phyloP scores from a whole-genome alignment of 2,888 invertebrate genomes.

The Ectemnius cavifrons region DNA sequence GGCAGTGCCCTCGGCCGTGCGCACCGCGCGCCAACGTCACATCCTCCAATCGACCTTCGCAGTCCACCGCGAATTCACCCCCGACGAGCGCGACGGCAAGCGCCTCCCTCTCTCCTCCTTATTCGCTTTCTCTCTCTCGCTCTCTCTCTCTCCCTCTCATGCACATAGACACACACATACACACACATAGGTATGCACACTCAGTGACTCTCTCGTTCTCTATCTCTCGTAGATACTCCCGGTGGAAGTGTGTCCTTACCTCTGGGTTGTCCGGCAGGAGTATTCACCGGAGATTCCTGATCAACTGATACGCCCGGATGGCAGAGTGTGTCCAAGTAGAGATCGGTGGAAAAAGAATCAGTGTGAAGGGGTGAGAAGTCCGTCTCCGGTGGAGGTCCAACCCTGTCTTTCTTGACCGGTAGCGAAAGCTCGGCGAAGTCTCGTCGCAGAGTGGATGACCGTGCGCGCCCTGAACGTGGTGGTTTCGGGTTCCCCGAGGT shows the following conservation, averaged over 20 bases:
- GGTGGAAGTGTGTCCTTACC: background rate
- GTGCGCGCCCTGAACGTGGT: slow-evolving; percentile 1
- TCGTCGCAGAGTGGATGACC: slow-evolving; percentile 6
- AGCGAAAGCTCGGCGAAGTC: background rate
- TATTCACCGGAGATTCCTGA: background rate
- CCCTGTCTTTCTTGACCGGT: background rate
- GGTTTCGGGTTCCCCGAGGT: slow-evolving; percentile 10
- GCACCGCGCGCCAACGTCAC: slow-evolving; percentile 7
- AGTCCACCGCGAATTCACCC: slow-evolving; percentile 32
- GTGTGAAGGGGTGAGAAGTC: too few relatives aligned
- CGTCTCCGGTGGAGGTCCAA: too few relatives aligned
- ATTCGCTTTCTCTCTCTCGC: background rate
- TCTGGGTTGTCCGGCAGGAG: slow-evolving; percentile 1
- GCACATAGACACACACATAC: too few relatives aligned
- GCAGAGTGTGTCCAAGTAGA: background rate
- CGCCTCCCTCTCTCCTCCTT: slow-evolving; percentile 1
- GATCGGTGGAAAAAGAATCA: too few relatives aligned
- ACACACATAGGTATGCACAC: too few relatives aligned
- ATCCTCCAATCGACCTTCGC: slow-evolving; percentile 16
- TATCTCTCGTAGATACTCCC: too few relatives aligned
- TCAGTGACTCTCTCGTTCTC: too few relatives aligned
- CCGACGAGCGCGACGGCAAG: slow-evolving; percentile 17
- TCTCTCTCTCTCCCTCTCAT: too few relatives aligned
- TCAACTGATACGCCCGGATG: background rate
- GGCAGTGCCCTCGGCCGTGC: slow-evolving; percentile 3